Base-by-base conservation (phyloP, 2,888 invertebrate species). In the Bursaphelenchus okinawaensis region DNA sequence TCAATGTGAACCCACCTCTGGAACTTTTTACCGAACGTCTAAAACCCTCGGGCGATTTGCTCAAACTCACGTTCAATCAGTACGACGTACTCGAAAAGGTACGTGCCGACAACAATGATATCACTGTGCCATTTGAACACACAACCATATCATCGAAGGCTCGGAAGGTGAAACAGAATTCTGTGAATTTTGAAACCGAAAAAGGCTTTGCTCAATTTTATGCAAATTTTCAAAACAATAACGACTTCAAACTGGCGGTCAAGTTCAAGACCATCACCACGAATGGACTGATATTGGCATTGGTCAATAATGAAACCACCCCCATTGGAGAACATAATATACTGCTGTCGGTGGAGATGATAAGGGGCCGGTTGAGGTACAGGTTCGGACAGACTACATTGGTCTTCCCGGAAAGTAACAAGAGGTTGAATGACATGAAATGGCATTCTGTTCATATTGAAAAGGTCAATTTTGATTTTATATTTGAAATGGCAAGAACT, bases 261-360 rank as follows among this genome's bases (percentile, higher is more conserved):
- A 78, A 78, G 63, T 78, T 78, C 64, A 76, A 78, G 68, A 78
- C 78, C 1, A 68, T 78, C 4, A 23, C 26, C 8, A n/a, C 40
- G 9, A 24, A 22, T 19, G 68, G 65, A 2, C 40, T 64, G n/a
- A n/a, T 64, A 16, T 28, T 64, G 19, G 26, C 55, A 23, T 8
- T 64, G 22, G 58, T 28, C 24, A 58, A 52, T 8, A 68, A 64
- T 8, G 20, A 22, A n/a, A 68, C 65, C 4, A 22, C 27, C 16
- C 9, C 19, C 19, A 24, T 24, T 7, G 65, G 56, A 20, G 19
- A 63, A 19, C 31, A 28, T 8, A 63, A 64, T 19, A 26, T 65
- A 8, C 4, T 63, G 2, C 58, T 52, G n/a, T 66, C 56, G 54
- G 19, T 64, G 67, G 68, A 64, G 54, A 23, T 63, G 24, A 63